These are phyloP conservation scores for Phoxinus phoxinus DNA, from an alignment of 2,113 vertebrate species.

Conservation along the genomic window DNA sequence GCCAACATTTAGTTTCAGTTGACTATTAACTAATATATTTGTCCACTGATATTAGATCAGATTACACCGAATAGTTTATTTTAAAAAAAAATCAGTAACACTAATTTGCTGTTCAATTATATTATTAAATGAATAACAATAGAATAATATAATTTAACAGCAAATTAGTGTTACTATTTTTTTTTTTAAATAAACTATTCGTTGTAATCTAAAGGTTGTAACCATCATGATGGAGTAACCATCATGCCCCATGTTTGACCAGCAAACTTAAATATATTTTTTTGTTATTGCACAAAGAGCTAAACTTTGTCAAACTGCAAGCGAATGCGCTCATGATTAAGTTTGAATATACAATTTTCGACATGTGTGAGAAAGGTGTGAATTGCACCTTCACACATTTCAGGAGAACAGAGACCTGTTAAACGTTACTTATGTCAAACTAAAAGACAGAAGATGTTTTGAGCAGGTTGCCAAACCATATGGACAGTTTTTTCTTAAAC, in stretches of 20 bases:
- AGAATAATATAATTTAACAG: no score
- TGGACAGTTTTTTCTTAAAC: conserved; percentile 34
- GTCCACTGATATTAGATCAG: neutral
- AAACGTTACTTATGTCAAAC: conserved; percentile 46
- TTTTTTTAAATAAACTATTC: no score
- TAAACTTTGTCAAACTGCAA: conserved; percentile 10
- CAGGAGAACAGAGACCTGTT: conserved; percentile 17
- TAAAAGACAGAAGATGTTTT: conserved; percentile 26
- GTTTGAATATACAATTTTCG: conserved; percentile 36
- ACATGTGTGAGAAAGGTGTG: conserved; percentile 44
- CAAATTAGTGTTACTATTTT: no score
- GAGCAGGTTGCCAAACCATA: conserved; percentile 42
- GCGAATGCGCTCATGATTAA: conserved; percentile 17
- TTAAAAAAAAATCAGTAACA: no score
- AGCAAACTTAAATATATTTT: neutral
- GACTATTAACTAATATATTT: neutral
- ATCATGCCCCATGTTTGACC: neutral
- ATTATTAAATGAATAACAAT: no score
- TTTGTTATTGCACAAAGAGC: neutral
- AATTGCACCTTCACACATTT: conserved; percentile 49
- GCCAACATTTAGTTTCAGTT: neutral
- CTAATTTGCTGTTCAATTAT: neutral
- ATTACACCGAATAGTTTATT: neutral
- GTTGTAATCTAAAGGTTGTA: no score
- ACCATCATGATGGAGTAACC: no score